Conservation (phyloP, 1,140 invertebrate genomes). For the Brachionus paranguensis region DNA sequence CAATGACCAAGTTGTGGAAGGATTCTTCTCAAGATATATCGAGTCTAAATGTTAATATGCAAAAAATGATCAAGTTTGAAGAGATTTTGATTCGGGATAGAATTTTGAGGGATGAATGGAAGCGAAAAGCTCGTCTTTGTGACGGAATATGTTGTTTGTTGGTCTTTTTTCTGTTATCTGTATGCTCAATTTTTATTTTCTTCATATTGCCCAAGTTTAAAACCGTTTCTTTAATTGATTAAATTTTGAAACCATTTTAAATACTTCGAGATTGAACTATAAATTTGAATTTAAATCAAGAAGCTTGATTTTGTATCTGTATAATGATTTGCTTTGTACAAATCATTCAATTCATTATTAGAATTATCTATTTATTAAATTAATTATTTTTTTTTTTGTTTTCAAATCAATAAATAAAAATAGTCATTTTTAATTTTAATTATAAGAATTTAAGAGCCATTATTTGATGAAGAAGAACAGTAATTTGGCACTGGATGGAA, state of each 20-base stretch:
- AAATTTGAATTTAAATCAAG: not conserved
- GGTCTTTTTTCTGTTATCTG: constrained; percentile 20
- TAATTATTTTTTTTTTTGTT: too few relatives aligned
- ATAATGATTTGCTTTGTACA: not conserved
- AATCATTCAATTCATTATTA: not conserved
- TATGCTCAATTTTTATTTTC: constrained; percentile 36
- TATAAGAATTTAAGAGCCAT: too few relatives aligned
- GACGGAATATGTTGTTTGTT: constrained; percentile 37
- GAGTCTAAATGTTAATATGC: constrained; percentile 6
- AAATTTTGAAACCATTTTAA: not conserved
- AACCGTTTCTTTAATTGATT: constrained; percentile 30
- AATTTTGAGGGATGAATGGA: constrained; percentile 33
- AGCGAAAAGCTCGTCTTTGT: constrained; percentile 29
- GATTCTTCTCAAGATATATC: not conserved
- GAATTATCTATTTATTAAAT: not conserved
- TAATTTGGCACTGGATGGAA: too few relatives aligned
- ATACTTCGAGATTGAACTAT: not conserved
- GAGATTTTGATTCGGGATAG: not conserved
- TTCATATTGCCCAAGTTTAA: constrained; percentile 14
- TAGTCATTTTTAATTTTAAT: too few relatives aligned
- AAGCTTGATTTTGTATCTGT: not conserved
- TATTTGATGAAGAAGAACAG: too few relatives aligned
- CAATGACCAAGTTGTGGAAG: not conserved
- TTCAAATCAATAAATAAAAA: too few relatives aligned
- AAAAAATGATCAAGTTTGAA: constrained; percentile 34